A percentile compares a stretch with the other conserved stretches of the same genome.
Evolutionary conservation across 1,140 invertebrate species (phyloP).

Genomic region (Scylla paramamosain): DNA sequence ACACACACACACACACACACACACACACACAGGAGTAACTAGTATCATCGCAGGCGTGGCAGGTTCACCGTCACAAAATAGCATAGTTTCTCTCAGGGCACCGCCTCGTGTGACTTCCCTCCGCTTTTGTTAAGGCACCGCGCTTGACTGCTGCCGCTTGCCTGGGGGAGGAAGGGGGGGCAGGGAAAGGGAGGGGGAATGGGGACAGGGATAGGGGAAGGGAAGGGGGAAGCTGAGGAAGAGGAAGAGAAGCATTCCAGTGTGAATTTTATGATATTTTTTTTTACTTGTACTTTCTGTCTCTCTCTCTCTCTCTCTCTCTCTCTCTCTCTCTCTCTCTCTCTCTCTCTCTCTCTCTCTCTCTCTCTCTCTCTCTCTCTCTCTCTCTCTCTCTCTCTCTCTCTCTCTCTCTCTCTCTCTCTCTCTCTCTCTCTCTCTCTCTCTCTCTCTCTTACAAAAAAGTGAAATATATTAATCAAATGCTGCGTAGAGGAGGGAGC

Average conservation of each 20-base stretch:
- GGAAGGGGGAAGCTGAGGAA: not conserved
- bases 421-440: too few species aligned
- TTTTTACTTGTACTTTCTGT: too few species aligned
- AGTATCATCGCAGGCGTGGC: not conserved
- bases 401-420: too few species aligned
- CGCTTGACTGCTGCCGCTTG: not conserved
- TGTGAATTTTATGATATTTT: too few species aligned
- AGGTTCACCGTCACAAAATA: not conserved
- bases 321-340: too few species aligned
- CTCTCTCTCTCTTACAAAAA: too few species aligned
- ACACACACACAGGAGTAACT: slow-evolving; percentile 13
- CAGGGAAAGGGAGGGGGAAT: not conserved
- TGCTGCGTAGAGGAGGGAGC: not conserved
- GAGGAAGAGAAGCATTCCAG: too few species aligned
- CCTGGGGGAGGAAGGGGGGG: not conserved
- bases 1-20: slow-evolving; percentile 20
- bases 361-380: too few species aligned
- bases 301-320: too few species aligned
- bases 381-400: too few species aligned
- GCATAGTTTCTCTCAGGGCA: not conserved
- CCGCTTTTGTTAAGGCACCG: not conserved
- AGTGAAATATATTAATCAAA: too few species aligned
- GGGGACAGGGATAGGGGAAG: not conserved
- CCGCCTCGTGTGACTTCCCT: not conserved
- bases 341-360: too few species aligned